Conservation (phyloP, 2,888 invertebrate genomes). For the Drosophila buzzatii region DNA sequence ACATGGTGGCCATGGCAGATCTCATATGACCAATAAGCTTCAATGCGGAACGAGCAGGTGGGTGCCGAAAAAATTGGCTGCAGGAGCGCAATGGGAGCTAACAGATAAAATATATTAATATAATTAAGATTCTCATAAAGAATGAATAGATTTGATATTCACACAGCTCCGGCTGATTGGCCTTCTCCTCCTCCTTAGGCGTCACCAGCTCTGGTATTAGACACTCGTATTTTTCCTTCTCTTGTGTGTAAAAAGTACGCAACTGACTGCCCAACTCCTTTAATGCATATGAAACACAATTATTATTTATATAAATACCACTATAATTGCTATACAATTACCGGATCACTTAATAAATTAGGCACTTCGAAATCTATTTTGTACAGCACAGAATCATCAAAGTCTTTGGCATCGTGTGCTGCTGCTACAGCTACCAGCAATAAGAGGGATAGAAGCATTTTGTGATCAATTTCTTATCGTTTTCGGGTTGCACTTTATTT, state of each 20-base stretch:
- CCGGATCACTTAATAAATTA: constrained; percentile 82
- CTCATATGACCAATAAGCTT: constrained; percentile 98
- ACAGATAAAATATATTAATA: not conserved
- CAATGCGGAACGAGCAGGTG: constrained; percentile 93
- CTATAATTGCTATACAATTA: constrained; percentile 63
- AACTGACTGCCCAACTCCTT: constrained; percentile 73
- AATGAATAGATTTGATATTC: constrained; percentile 2
- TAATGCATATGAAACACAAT: not conserved
- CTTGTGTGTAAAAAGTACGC: constrained; percentile 86
- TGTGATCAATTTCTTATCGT: constrained; percentile 3
- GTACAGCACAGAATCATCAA: constrained; percentile 93
- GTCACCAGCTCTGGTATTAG: constrained; percentile 89
- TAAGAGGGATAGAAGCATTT: constrained; percentile 31
- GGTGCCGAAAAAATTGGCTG: constrained; percentile 91
- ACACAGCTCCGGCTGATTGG: constrained; percentile 80
- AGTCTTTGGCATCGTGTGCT: constrained; percentile 88
- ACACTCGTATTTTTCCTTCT: constrained; percentile 94
- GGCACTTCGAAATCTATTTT: constrained; percentile 92
- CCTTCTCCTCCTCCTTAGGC: constrained; percentile 82
- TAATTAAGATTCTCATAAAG: not conserved
- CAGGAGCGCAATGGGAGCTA: constrained; percentile 91
- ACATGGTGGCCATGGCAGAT: constrained; percentile 96
- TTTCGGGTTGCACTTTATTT: constrained; percentile 1
- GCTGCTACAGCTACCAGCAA: constrained; percentile 21
- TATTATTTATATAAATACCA: not conserved